Percentiles rank a stretch among this genome's conserved stretches.
These are phyloP conservation scores for Pharmacophagus antenor DNA, from an alignment of 2,888 invertebrate species.

Conservation along the genomic window DNA sequence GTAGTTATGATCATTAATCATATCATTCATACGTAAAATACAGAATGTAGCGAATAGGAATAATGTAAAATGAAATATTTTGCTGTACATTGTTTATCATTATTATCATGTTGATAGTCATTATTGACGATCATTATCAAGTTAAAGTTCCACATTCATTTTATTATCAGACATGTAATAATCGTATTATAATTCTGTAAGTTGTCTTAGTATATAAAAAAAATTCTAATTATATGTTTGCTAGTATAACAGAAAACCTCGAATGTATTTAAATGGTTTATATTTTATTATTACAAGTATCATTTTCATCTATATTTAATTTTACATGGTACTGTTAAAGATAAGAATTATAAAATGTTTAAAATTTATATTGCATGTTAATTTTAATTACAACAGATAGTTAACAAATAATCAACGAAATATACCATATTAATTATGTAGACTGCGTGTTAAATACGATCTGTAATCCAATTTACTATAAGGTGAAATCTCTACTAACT, in stretches of 20 bases:
- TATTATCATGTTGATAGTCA: not conserved
- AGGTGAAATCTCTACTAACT: conserved; percentile 17
- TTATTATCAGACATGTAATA: too few relatives aligned
- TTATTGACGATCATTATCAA: too few relatives aligned
- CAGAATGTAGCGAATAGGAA: not conserved
- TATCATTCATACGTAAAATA: not conserved
- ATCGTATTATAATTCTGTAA: not conserved
- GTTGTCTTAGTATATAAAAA: not conserved
- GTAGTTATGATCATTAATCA: conserved; percentile 3
- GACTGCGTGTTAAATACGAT: conserved; percentile 8
- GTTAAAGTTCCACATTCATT: too few relatives aligned
- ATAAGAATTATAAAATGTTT: conserved; percentile 1
- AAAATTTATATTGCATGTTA: conserved; percentile 5
- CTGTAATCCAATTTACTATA: not conserved
- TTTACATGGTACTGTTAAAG: conserved; percentile 10
- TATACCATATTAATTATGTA: conserved; percentile 3
- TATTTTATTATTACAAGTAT: not conserved
- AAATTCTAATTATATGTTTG: not conserved
- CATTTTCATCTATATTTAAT: not conserved
- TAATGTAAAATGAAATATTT: not conserved
- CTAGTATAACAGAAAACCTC: not conserved
- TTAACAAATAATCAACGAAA: conserved; percentile 17
- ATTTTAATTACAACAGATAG: not conserved
- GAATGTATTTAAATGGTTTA: not conserved
- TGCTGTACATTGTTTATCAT: not conserved